phyloP scores from a whole-genome alignment of 2,888 invertebrate genomes.

The Lasioglossum leucozonium region DNA sequence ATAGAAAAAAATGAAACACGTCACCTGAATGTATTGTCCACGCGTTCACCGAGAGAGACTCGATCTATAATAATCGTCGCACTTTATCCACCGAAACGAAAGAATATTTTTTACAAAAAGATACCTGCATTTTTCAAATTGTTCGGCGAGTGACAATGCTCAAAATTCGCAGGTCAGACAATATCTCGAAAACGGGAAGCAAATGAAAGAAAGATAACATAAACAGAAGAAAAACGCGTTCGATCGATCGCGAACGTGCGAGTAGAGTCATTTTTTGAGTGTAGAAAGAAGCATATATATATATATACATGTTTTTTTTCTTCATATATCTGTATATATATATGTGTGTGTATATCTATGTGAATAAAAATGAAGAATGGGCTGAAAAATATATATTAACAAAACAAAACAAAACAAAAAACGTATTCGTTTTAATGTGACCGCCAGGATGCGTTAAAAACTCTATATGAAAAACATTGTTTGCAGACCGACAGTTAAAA shows the following conservation, averaged over 20 bases:
- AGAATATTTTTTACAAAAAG: background rate
- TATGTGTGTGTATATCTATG: slow-evolving; percentile 31
- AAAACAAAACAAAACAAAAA: background rate
- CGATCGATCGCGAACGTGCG: slow-evolving; percentile 75
- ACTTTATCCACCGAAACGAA: slow-evolving; percentile 61
- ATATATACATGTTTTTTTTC: slow-evolving; percentile 18
- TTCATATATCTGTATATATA: slow-evolving; percentile 15
- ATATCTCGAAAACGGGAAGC: background rate
- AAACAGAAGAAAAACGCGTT: slow-evolving; percentile 60
- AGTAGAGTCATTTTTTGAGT: slow-evolving; percentile 48
- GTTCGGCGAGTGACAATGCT: slow-evolving; percentile 65
- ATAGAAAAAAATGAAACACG: slow-evolving; percentile 34
- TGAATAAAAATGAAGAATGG: slow-evolving; percentile 66
- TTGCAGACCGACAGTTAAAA: slow-evolving; percentile 85
- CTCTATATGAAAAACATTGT: slow-evolving; percentile 82
- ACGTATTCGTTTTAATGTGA: slow-evolving; percentile 40
- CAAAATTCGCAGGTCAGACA: slow-evolving; percentile 17
- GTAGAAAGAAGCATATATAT: slow-evolving; percentile 18
- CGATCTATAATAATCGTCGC: slow-evolving; percentile 60
- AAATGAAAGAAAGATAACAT: background rate
- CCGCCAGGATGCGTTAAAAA: slow-evolving; percentile 67
- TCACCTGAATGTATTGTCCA: slow-evolving; percentile 41
- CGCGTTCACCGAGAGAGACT: slow-evolving; percentile 43
- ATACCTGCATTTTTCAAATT: slow-evolving; percentile 45
- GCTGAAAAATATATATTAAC: slow-evolving; percentile 49